Evolutionary conservation across 2,113 vertebrate genomes (phyloP).

Genomic region (Pundamilia nyererei): DNA sequence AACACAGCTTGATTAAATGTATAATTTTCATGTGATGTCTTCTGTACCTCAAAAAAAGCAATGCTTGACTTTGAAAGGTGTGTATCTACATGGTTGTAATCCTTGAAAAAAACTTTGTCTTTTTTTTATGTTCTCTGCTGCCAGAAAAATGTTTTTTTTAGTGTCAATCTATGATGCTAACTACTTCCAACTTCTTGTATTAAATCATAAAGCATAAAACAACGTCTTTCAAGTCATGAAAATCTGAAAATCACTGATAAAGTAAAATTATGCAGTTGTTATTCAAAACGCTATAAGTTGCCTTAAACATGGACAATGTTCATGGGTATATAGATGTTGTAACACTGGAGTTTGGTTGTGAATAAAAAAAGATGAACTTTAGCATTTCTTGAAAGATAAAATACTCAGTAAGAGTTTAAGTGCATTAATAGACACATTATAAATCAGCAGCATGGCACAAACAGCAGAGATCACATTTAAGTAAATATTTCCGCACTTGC

Average conservation of each 20-base stretch:
- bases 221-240: not conserved
- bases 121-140: not conserved
- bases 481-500: not conserved
- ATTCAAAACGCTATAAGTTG: not conserved
- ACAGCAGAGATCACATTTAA: not conserved
- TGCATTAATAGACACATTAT: not conserved
- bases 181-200: not conserved
- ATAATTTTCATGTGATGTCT: not conserved
- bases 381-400: not conserved
- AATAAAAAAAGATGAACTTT: not conserved
- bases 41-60: not conserved
- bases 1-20: not conserved
- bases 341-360: not conserved
- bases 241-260: not conserved
- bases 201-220: not conserved
- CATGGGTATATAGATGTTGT: not conserved
- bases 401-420: not conserved
- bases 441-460: not conserved
- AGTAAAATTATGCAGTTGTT: not conserved
- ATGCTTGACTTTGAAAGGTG: not conserved
- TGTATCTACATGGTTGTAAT: not conserved
- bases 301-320: not conserved
- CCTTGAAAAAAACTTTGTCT: not conserved
- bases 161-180: not conserved
- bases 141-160: accelerated